A percentile compares a stretch with the other conserved stretches of the same genome.
phyloP scores from a whole-genome alignment of 2,888 invertebrate genomes.

The Drepanosiphum platanoidis region DNA sequence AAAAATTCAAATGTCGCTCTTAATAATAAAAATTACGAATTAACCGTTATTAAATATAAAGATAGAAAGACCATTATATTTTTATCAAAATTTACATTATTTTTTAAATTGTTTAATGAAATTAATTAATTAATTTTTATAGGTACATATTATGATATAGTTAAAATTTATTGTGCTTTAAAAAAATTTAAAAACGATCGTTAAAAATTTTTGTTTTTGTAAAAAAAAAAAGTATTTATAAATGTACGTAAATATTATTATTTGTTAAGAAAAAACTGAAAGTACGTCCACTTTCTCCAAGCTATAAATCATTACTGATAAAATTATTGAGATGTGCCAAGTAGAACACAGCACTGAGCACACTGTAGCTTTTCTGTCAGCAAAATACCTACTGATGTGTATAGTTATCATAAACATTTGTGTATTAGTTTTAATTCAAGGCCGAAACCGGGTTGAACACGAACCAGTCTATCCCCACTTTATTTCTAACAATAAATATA shows the following conservation, averaged over 20 bases:
- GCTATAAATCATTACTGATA: slow-evolving; percentile 1
- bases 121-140: background rate
- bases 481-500: no score
- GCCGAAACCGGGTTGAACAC: slow-evolving; percentile 13
- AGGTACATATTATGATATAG: background rate
- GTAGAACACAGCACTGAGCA: background rate
- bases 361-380: no score
- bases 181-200: background rate
- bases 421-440: slow-evolving; percentile 20
- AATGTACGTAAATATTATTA: background rate
- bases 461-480: slow-evolving; percentile 15
- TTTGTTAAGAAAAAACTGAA: background rate
- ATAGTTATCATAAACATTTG: background rate
- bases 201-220: background rate
- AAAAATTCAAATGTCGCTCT: background rate
- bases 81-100: background rate
- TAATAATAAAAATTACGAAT: background rate
- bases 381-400: background rate
- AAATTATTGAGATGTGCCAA: background rate
- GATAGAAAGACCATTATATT: background rate
- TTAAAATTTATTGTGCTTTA: background rate
- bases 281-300: background rate
- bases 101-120: background rate
- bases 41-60: background rate
- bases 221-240: no score